Evolutionary conservation across 2,113 vertebrate species (phyloP), one percentile per base, ranked within the genome.

Genomic region (Gasterosteus nipponicus): DNA sequence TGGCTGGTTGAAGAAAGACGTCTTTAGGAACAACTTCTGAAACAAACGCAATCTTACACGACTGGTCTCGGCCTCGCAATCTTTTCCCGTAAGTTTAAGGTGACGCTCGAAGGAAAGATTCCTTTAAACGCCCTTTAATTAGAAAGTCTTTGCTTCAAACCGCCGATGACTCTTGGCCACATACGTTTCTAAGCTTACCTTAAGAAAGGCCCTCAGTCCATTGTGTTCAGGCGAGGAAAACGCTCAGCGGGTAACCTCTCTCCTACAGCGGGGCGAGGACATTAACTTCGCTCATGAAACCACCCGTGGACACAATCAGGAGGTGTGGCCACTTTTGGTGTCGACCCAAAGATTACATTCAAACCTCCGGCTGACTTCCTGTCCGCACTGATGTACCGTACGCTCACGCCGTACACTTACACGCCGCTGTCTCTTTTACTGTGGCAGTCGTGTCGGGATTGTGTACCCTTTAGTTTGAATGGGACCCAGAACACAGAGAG

Each of bases 311-410:
- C 65, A 51, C 68, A 41, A 77, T 80, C 68, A 69, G 39, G 67
- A 80, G 89, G 89, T 67, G 87, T 80, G 87, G 69, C 57, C 66
- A 70, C 54, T n/a, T 49, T 16, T 75, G 62, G 75, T 54, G 56
- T 44, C 75, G 46, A 56, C 60, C 63, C 75, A 63, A 15, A 38
- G 60, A n/a, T 14, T n/a, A 4, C 10, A 11, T 38, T 69, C 51
- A 53, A 76, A 78, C 4, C 19, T 49, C 46, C 9, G 41, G 5
- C 29, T 35, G 3, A 60, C 44, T 49, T 29, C 29, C 31, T 35
- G 38, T 39, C n/a, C 56, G 4, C 12, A 59, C 42, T 5, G 12
- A 7, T 41, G 69, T 22, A 38, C 44, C 29, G 14, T 4, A 35
- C 35, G 1, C 22, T 26, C 22, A 26, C 22, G 22, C 22, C 22